These are phyloP conservation scores for Lymantria dispar DNA, from an alignment of 2,888 invertebrate species.

Conservation along the genomic window DNA sequence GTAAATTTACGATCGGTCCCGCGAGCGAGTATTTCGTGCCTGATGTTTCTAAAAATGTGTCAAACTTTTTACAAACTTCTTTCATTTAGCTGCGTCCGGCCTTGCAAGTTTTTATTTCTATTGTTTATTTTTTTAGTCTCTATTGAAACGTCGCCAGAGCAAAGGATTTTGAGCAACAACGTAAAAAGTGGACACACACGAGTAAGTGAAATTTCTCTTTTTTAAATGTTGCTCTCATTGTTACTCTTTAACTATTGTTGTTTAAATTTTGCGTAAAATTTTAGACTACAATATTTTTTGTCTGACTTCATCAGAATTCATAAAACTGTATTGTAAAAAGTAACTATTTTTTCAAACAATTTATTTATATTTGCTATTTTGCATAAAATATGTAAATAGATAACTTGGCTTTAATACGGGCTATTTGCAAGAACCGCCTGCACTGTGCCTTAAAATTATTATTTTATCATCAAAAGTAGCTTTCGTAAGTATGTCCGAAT, in stretches of 20 bases:
- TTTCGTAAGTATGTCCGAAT: too few relatives aligned
- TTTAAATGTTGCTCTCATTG: slow-evolving; percentile 37
- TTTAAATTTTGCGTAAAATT: slow-evolving; percentile 2
- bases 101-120: slow-evolving; percentile 70
- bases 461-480: too few relatives aligned
- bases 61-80: slow-evolving; percentile 81
- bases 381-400: too few relatives aligned
- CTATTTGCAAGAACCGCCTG: too few relatives aligned
- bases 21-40: slow-evolving; percentile 74
- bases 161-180: slow-evolving; percentile 62
- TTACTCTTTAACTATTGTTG: slow-evolving; percentile 25
- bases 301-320: too few relatives aligned
- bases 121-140: slow-evolving; percentile 76
- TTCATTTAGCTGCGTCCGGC: slow-evolving; percentile 77
- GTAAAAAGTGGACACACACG: slow-evolving; percentile 60
- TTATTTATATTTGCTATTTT: too few relatives aligned
- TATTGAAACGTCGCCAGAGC: slow-evolving; percentile 71
- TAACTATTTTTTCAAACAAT: too few relatives aligned
- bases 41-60: slow-evolving; percentile 82
- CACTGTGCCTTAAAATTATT: too few relatives aligned
- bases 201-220: slow-evolving; percentile 65
- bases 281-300: too few relatives aligned
- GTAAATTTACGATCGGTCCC: slow-evolving; percentile 75
- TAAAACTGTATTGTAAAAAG: too few relatives aligned
- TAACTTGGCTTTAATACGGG: too few relatives aligned